These are phyloP conservation scores for Eptatretus burgeri DNA, from an alignment of 2,113 vertebrate genomes.

Conservation along the genomic window DNA sequence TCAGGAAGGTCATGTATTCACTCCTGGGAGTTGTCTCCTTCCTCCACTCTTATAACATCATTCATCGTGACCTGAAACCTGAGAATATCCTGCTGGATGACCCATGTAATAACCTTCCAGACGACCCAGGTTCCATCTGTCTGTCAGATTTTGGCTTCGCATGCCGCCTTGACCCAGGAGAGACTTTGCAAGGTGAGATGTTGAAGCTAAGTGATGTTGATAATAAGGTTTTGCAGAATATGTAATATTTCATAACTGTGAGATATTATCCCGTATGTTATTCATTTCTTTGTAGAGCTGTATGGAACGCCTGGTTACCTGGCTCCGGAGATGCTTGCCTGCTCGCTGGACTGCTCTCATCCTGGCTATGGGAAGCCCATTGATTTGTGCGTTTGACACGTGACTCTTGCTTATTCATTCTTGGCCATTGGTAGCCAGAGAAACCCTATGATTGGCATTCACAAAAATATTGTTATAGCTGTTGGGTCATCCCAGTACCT, in stretches of 20 bases:
- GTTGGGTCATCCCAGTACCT: too few relatives aligned
- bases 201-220: neutral
- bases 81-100: neutral
- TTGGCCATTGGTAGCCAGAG: too few relatives aligned
- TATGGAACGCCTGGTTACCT: slow-evolving; percentile 79
- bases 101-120: neutral
- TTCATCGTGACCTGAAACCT: slow-evolving; percentile 1
- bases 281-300: slow-evolving; percentile 26
- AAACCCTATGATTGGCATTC: too few relatives aligned
- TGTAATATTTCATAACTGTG: neutral
- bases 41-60: slow-evolving; percentile 41
- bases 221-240: neutral
- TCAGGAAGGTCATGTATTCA: slow-evolving; percentile 66
- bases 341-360: slow-evolving; percentile 59
- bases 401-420: too few relatives aligned
- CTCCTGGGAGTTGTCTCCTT: slow-evolving; percentile 55
- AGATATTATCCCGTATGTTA: neutral
- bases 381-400: slow-evolving; percentile 30
- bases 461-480: too few relatives aligned
- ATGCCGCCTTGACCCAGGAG: neutral
- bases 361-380: slow-evolving; percentile 48
- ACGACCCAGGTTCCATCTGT: neutral
- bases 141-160: neutral
- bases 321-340: slow-evolving; percentile 73
- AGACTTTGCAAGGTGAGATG: neutral